Base-by-base conservation (phyloP, 37 sponge, comb jelly and placozoan genomes). In the Geodia barretti region DNA sequence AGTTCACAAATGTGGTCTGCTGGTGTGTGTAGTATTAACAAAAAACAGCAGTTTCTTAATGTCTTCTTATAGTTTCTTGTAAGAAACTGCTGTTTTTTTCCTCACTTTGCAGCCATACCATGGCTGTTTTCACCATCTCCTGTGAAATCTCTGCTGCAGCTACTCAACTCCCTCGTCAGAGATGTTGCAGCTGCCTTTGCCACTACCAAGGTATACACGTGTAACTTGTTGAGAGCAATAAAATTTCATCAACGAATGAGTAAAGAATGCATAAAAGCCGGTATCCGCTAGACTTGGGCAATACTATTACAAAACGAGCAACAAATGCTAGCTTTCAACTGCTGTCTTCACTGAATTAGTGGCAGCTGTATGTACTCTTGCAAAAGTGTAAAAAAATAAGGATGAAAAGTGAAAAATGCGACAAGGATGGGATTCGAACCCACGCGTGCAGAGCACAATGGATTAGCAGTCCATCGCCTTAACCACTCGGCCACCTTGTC, bases 61-160 rank as follows among this genome's bases (percentile, higher is more conserved):
- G n/a, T n/a, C n/a, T n/a, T n/a, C n/a, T n/a, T n/a, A n/a, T n/a
- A n/a, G n/a, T n/a, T n/a, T n/a, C n/a, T n/a, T n/a, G n/a, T n/a
- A n/a, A n/a, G n/a, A n/a, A n/a, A n/a, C n/a, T n/a, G n/a, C n/a
- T 34, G 9, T 77, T 36, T 32, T 17, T 62, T 2, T 21, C 26
- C 3, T 11, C 20, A 3, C 24, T 42, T 66, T 0, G 36, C 28
- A 3, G 21, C 1, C 47, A 65, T 76, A 7, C 77, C 84, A 20
- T 84, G 88, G 80, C 35, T 87, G 68, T 76, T 83, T 71, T 58
- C 71, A 35, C 72, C 78, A 1, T 39, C 5, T 67, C 73, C 78
- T 1, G 37, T 72, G 31, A 88, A 85, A 39, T 84, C 86, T 47
- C 34, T 92, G 30, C 34, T 76, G 30, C 93, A 92, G 75, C 74